Percentiles rank a stretch among this genome's conserved stretches.
Evolutionary conservation across 2,113 vertebrate genomes (phyloP).

Genomic region (Cottus gobio): DNA sequence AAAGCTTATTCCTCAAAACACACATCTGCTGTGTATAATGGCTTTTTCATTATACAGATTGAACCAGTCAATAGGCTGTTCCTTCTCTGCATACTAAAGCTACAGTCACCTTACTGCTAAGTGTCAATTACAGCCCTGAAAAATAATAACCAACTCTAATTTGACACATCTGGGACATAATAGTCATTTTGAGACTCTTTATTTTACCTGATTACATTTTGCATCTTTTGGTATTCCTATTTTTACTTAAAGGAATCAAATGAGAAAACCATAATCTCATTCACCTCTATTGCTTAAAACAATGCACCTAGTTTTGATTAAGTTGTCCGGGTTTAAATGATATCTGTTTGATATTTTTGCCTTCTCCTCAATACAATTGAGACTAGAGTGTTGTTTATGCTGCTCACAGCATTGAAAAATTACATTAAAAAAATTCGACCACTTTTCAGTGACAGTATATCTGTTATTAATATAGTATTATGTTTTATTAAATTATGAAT

Average conservation of each 20-base stretch:
- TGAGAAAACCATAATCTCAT: not conserved
- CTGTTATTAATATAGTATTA: too few species aligned
- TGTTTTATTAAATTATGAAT: too few species aligned
- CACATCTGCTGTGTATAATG: constrained; percentile 25
- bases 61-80: not conserved
- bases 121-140: constrained; percentile 4
- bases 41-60: constrained; percentile 17
- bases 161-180: too few species aligned
- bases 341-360: not conserved
- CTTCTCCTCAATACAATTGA: not conserved
- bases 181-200: not conserved
- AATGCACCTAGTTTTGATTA: not conserved
- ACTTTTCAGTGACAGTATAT: too few species aligned
- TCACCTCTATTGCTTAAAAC: not conserved
- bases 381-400: not conserved
- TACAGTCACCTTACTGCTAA: not conserved
- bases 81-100: constrained; percentile 11
- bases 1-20: constrained; percentile 27
- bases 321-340: not conserved
- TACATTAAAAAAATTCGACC: too few species aligned
- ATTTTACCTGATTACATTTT: not conserved
- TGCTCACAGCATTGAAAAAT: too few species aligned
- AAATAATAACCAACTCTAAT: not conserved
- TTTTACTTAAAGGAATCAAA: not conserved
- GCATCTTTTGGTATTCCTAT: not conserved